These are phyloP conservation scores for Altica lythri DNA, from an alignment of 2,888 invertebrate genomes.

Conservation along the genomic window DNA sequence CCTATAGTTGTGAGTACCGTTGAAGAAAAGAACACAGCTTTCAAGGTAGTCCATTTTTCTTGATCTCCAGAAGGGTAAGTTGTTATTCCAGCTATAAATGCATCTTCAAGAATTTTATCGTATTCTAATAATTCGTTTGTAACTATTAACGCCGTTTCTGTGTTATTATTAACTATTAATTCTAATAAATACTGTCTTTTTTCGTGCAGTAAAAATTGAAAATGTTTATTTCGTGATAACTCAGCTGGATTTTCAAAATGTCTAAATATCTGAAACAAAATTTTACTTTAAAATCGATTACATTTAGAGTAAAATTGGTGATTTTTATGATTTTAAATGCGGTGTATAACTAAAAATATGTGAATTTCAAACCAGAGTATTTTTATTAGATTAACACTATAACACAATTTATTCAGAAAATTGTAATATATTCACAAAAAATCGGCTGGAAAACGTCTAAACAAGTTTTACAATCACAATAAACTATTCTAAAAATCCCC, in stretches of 20 bases:
- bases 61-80: conserved; percentile 47
- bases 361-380: too few relatives aligned
- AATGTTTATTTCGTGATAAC: conserved; percentile 63
- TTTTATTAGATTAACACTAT: too few relatives aligned
- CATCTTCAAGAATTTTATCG: conserved; percentile 70
- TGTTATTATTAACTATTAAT: conserved; percentile 62
- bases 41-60: conserved; percentile 78
- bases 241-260: conserved; percentile 80
- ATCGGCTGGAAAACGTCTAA: too few relatives aligned
- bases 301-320: too few relatives aligned
- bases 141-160: conserved; percentile 63
- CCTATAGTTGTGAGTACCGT: conserved; percentile 91
- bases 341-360: too few relatives aligned
- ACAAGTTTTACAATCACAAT: too few relatives aligned
- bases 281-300: too few relatives aligned
- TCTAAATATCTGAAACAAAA: conserved; percentile 70
- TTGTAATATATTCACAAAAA: too few relatives aligned
- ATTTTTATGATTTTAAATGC: too few relatives aligned
- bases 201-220: conserved; percentile 55
- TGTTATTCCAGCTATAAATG: conserved; percentile 68
- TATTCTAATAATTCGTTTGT: conserved; percentile 61
- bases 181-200: conserved; percentile 66
- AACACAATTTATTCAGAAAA: too few relatives aligned
- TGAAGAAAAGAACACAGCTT: conserved; percentile 87
- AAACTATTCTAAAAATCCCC: too few relatives aligned